Conservation (phyloP, 2,888 invertebrate species). For the Drosophila nigricruria region DNA sequence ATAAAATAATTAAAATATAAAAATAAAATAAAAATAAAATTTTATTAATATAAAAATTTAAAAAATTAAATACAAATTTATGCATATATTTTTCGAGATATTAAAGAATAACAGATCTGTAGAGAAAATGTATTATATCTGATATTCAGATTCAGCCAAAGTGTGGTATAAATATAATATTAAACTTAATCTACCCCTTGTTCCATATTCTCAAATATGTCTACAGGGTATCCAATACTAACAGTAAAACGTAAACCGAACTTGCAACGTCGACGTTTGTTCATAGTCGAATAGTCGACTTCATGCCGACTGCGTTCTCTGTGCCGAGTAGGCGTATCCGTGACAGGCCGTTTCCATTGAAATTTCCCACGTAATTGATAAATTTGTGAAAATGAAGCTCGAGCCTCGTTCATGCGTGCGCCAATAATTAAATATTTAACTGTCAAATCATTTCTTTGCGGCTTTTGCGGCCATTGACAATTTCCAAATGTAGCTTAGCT, state of each 20-base stretch:
- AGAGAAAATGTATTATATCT: too few species aligned
- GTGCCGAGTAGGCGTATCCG: constrained; percentile 17
- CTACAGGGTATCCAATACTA: background rate
- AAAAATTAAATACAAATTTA: too few species aligned
- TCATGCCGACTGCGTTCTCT: background rate
- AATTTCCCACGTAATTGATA: constrained; percentile 55
- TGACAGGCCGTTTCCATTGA: constrained; percentile 5
- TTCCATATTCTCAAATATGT: too few species aligned
- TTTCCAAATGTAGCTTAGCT: constrained; percentile 27
- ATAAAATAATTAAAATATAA: too few species aligned
- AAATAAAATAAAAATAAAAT: too few species aligned
- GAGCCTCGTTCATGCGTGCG: constrained; percentile 26
- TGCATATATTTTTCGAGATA: too few species aligned
- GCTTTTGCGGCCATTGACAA: constrained; percentile 5
- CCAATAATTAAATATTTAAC: constrained; percentile 59
- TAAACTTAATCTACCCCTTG: background rate
- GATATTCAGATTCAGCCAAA: too few species aligned
- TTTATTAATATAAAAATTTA: too few species aligned
- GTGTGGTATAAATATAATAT: too few species aligned
- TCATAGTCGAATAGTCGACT: background rate
- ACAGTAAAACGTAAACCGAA: constrained; percentile 7
- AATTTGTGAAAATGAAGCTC: constrained; percentile 32
- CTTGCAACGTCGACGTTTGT: constrained; percentile 18
- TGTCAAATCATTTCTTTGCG: constrained; percentile 1
- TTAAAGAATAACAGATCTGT: too few species aligned